These are phyloP conservation scores for Sphaeridia pumilis DNA, from an alignment of 2,888 invertebrate genomes.

Conservation along the genomic window DNA sequence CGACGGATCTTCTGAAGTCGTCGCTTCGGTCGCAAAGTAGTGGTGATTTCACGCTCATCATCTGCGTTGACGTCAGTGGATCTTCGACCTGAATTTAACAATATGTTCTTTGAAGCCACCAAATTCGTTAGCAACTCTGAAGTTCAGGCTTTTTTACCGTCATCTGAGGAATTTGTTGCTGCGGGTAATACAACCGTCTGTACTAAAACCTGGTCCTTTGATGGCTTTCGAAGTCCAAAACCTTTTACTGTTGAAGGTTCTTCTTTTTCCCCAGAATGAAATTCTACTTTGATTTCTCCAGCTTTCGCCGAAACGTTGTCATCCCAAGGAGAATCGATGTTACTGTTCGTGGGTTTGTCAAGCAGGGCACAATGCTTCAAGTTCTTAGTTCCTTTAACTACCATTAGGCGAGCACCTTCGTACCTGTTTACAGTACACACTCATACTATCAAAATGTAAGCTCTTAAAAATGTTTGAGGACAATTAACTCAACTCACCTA, in stretches of 20 bases:
- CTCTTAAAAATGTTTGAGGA: no score
- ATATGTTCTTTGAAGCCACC: no score
- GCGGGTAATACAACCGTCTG: conserved; percentile 6
- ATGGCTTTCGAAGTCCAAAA: conserved; percentile 6
- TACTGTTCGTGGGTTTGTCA: conserved; percentile 47
- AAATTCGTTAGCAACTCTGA: no score
- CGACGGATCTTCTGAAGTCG: no score
- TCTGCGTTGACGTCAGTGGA: no score
- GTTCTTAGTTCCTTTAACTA: conserved; percentile 66
- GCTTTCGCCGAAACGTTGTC: conserved; percentile 33
- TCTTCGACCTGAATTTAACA: no score
- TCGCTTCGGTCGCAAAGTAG: no score
- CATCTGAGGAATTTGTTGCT: background rate
- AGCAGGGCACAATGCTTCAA: conserved; percentile 65
- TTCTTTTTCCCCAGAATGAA: conserved; percentile 11
- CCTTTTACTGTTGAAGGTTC: background rate
- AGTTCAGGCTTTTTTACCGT: no score
- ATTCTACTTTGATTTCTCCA: conserved; percentile 22
- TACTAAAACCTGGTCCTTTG: conserved; percentile 6
- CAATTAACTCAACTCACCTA: conserved; percentile 43
- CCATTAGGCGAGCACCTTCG: conserved; percentile 64
- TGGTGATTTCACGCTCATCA: no score
- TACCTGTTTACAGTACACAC: no score
- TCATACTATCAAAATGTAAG: background rate
- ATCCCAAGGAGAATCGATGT: conserved; percentile 42